A percentile compares a stretch with the other conserved stretches of the same genome.
phyloP scores from a whole-genome alignment of 2,797 vertebrate species.

The Adelosebastes latens region DNA sequence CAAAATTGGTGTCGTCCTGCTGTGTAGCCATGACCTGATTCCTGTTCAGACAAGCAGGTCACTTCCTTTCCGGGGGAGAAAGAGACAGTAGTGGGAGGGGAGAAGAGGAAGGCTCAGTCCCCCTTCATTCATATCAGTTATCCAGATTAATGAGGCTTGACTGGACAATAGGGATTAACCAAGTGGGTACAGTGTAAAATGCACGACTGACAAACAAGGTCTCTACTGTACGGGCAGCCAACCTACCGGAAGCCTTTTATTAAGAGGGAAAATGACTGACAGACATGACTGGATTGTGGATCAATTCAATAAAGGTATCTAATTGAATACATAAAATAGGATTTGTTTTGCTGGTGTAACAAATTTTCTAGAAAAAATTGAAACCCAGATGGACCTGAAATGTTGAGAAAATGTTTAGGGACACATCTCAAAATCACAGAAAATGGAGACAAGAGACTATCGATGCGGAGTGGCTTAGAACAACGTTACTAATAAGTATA shows the following conservation, averaged over 20 bases:
- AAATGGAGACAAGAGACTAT: neutral
- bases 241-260: slow-evolving; percentile 71
- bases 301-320: neutral
- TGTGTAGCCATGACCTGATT: slow-evolving; percentile 76
- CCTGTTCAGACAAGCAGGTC: slow-evolving; percentile 78
- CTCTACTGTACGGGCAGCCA: slow-evolving; percentile 62
- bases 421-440: neutral
- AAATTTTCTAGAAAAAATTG: neutral
- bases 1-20: slow-evolving; percentile 69
- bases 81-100: slow-evolving; percentile 49
- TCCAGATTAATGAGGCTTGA: slow-evolving; percentile 76
- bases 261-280: slow-evolving; percentile 35
- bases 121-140: slow-evolving; percentile 73
- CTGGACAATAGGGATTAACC: slow-evolving; percentile 75
- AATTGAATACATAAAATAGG: neutral
- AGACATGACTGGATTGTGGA: neutral
- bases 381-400: neutral
- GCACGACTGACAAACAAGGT: slow-evolving; percentile 72
- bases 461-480: neutral
- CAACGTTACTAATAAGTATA: neutral
- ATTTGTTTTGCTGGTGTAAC: neutral
- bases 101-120: slow-evolving; percentile 48
- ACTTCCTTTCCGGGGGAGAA: slow-evolving; percentile 75
- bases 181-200: slow-evolving; percentile 66
- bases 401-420: neutral